These are phyloP conservation scores for Antennarius maculatus DNA, from an alignment of 2,797 vertebrate species.

Conservation along the genomic window DNA sequence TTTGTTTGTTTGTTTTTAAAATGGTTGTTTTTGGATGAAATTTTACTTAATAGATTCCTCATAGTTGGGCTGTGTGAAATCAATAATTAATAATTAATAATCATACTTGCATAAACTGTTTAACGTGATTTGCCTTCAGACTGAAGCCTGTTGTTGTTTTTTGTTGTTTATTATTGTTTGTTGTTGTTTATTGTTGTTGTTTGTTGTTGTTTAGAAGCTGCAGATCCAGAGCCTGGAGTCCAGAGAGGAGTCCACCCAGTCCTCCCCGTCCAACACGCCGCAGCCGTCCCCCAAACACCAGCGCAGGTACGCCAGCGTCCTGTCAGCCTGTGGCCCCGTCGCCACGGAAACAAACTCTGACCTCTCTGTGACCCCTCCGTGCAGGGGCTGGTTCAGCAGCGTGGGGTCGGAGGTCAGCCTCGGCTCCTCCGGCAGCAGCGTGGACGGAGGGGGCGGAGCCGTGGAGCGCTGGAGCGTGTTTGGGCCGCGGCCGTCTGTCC, in stretches of 20 bases:
- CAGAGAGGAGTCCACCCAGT: slow-evolving; percentile 80
- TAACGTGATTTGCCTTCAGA: no score
- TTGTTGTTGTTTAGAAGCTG: slow-evolving; percentile 72
- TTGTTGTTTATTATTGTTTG: no score
- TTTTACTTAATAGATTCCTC: no score
- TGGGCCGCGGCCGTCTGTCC: slow-evolving; percentile 68
- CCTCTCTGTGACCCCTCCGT: neutral
- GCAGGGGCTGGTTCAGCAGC: slow-evolving; percentile 79
- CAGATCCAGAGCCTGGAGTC: slow-evolving; percentile 78
- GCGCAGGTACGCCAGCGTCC: slow-evolving; percentile 67
- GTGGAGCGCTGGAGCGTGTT: slow-evolving; percentile 80
- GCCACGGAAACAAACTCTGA: neutral
- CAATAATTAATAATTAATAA: no score
- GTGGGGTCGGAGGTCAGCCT: slow-evolving; percentile 76
- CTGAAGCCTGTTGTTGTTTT: no score
- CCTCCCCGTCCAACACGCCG: slow-evolving; percentile 81
- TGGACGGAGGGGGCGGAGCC: slow-evolving; percentile 63
- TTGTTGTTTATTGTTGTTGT: neutral
- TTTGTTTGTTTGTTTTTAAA: no score
- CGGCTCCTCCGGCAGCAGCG: slow-evolving; percentile 76
- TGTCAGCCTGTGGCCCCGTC: no score
- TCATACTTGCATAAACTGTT: no score
- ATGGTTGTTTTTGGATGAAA: no score
- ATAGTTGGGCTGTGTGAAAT: no score
- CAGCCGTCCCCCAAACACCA: slow-evolving; percentile 80